These are phyloP conservation scores for Petrocephalus zakoni DNA, from an alignment of 2,113 vertebrate genomes.

Conservation along the genomic window DNA sequence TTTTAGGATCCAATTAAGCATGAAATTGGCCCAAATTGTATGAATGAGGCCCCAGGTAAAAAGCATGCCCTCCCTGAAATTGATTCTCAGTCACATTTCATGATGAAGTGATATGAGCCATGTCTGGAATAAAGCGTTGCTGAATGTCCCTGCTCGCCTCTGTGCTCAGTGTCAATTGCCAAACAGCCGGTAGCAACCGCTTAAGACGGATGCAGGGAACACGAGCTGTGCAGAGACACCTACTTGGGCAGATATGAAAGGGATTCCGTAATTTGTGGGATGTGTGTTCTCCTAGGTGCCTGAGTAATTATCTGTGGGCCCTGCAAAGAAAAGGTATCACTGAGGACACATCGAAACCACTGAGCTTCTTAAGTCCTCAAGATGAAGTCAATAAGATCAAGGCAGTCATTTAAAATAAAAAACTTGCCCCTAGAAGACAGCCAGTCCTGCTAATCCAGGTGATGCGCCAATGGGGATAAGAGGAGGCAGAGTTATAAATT, in stretches of 20 bases:
- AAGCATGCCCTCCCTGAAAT: conserved; percentile 4
- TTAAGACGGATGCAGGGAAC: conserved; percentile 2
- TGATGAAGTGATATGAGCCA: background rate
- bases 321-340: background rate
- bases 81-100: background rate
- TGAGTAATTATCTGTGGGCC: background rate
- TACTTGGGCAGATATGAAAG: conserved; percentile 3
- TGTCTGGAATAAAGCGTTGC: background rate
- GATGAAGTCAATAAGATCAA: background rate
- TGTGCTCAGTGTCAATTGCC: background rate
- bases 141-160: background rate
- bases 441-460: background rate
- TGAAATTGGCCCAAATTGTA: background rate
- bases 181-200: background rate
- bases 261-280: conserved; percentile 2
- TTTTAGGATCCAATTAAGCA: background rate
- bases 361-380: conserved; percentile 9
- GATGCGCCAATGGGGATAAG: background rate
- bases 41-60: background rate
- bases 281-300: background rate
- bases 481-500: background rate
- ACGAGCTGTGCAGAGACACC: background rate
- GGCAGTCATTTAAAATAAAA: background rate
- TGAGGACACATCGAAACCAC: conserved; percentile 1
- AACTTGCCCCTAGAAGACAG: background rate